Evolutionary conservation across 2,113 vertebrate species (phyloP).

Genomic region (Geothlypis trichas): DNA sequence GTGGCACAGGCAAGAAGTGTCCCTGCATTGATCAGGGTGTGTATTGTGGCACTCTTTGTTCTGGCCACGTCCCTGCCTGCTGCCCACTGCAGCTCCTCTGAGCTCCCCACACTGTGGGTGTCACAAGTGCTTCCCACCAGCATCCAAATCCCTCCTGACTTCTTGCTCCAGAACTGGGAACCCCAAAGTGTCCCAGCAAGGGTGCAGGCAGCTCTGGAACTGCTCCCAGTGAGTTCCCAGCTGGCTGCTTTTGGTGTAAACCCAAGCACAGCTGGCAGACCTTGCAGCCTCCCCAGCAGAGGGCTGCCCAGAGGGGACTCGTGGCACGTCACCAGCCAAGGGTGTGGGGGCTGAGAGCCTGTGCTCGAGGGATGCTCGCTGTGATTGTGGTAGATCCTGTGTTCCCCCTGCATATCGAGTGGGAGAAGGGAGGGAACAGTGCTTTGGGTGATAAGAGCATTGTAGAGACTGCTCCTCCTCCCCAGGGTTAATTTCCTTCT

Average conservation of each 20-base stretch:
- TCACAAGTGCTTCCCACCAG: neutral
- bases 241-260: neutral
- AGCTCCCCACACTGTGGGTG: neutral
- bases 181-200: rapidly evolving
- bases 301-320: neutral
- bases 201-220: neutral
- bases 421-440: neutral
- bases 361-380: rapidly evolving
- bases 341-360: neutral
- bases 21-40: neutral
- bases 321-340: neutral
- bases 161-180: neutral
- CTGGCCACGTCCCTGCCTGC: neutral
- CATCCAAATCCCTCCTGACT: neutral
- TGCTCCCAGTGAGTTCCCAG: neutral
- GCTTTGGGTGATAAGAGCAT: neutral
- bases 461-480: neutral
- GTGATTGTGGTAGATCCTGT: rapidly evolving
- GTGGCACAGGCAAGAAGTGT: neutral
- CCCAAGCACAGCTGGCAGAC: rapidly evolving
- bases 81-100: neutral
- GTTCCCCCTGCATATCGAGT: rapidly evolving
- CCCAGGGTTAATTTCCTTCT: neutral
- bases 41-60: neutral
- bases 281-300: neutral